These are phyloP conservation scores for Trimorus sp. DNA, from an alignment of 2,888 invertebrate species.

Conservation along the genomic window DNA sequence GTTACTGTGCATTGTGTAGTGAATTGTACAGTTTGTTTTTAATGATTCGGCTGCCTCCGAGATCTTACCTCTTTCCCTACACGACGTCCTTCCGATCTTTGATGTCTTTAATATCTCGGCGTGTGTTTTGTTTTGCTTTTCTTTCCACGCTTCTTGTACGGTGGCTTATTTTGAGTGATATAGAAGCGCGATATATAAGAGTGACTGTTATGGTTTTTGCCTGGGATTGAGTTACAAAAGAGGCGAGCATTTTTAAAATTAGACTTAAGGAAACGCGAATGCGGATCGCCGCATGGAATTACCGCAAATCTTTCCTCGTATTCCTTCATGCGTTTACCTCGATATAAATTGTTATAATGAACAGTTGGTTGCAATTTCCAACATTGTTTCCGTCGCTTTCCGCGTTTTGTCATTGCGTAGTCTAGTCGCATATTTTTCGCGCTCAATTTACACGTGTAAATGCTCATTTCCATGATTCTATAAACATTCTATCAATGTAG, in stretches of 20 bases:
- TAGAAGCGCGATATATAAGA: slow-evolving; percentile 52
- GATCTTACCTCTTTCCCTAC: too few species aligned
- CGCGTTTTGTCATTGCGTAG: too few species aligned
- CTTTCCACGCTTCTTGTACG: slow-evolving; percentile 32
- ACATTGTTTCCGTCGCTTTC: too few species aligned
- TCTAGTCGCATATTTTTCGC: too few species aligned
- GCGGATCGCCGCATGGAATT: slow-evolving; percentile 40
- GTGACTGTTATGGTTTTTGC: slow-evolving; percentile 52
- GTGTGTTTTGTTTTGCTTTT: slow-evolving; percentile 26
- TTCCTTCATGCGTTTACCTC: background rate
- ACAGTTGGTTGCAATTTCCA: too few species aligned
- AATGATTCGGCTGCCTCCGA: too few species aligned
- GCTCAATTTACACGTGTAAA: too few species aligned
- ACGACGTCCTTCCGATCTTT: slow-evolving; percentile 23
- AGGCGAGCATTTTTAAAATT: slow-evolving; percentile 60
- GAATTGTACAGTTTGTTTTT: too few species aligned
- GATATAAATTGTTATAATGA: too few species aligned
- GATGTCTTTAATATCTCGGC: slow-evolving; percentile 45
- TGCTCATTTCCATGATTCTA: too few species aligned
- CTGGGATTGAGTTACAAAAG: slow-evolving; percentile 58
- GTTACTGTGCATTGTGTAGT: too few species aligned
- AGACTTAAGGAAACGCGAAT: slow-evolving; percentile 52
- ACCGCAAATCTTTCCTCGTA: slow-evolving; percentile 22
- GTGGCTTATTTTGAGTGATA: slow-evolving; percentile 56
- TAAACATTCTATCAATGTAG: too few species aligned